Conservation (phyloP, 92 coral and sea anemone species). For the Heliopora coerulea region DNA sequence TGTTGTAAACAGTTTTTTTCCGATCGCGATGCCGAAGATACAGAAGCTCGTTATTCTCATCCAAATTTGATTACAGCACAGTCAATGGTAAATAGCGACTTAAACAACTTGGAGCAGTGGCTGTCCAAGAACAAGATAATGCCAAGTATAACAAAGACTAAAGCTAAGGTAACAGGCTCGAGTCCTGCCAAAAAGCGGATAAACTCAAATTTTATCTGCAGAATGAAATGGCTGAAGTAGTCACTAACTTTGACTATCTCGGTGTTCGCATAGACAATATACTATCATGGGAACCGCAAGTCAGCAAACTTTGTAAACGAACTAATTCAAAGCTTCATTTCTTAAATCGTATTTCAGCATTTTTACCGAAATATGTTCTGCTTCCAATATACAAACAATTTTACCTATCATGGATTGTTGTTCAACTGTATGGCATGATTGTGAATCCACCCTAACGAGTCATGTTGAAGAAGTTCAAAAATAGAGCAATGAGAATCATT, state of each 20-base stretch:
- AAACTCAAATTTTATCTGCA: not conserved
- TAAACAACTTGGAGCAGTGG: not conserved
- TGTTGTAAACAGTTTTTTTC: not conserved
- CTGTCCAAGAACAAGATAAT: not conserved
- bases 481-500: not conserved
- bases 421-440: conserved; percentile 19
- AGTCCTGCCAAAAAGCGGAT: not conserved
- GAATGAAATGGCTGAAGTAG: too few species aligned
- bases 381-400: not conserved
- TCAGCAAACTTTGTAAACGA: not conserved
- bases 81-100: not conserved
- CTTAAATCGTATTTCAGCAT: too few species aligned
- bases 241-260: not conserved
- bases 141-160: not conserved
- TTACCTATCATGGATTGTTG: not conserved
- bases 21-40: not conserved
- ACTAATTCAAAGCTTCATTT: not conserved
- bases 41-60: not conserved
- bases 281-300: not conserved
- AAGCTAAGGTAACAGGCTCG: not conserved
- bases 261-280: not conserved
- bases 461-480: not conserved
- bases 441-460: conserved; percentile 4
- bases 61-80: not conserved
- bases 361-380: not conserved